Conservation (phyloP, 2,797 vertebrate species). For the Lutjanus campechanus region DNA sequence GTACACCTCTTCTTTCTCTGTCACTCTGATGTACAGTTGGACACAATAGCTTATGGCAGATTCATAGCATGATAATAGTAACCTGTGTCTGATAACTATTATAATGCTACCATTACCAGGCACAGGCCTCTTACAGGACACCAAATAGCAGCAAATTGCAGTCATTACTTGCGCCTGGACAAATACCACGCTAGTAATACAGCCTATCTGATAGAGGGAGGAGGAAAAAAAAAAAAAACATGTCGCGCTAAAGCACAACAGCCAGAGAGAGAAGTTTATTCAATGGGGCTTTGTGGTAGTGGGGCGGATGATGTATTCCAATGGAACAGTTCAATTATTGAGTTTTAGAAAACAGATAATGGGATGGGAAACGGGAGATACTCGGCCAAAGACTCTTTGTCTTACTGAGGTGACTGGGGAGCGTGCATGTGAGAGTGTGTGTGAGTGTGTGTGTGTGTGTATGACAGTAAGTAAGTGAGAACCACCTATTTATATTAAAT, state of each 20-base stretch:
- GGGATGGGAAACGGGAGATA: constrained; percentile 71
- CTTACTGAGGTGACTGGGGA: constrained; percentile 60
- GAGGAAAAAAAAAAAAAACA: constrained; percentile 36
- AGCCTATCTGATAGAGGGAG: constrained; percentile 58
- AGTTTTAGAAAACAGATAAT: constrained; percentile 83
- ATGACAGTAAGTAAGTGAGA: constrained; percentile 71
- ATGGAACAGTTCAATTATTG: constrained; percentile 82
- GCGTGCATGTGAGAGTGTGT: constrained; percentile 21
- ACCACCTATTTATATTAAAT: constrained; percentile 79
- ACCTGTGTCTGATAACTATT: constrained; percentile 73
- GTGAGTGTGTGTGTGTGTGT: constrained; percentile 18
- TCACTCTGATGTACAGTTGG: constrained; percentile 57
- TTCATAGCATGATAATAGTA: constrained; percentile 77
- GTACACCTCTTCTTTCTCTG: constrained; percentile 31
- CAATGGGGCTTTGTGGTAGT: constrained; percentile 71
- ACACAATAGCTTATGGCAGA: constrained; percentile 70
- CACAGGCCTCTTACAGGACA: constrained; percentile 67
- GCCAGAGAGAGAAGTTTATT: constrained; percentile 71
- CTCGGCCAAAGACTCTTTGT: constrained; percentile 72
- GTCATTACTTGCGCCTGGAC: constrained; percentile 75
- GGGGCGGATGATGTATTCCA: constrained; percentile 76
- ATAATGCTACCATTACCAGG: constrained; percentile 75
- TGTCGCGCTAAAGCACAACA: constrained; percentile 69
- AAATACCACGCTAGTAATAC: constrained; percentile 72
- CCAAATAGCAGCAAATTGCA: constrained; percentile 79